Percentiles rank a stretch among this genome's conserved stretches.
Evolutionary conservation across 2,888 invertebrate genomes (phyloP).

Genomic region (Melieria crassipennis): DNA sequence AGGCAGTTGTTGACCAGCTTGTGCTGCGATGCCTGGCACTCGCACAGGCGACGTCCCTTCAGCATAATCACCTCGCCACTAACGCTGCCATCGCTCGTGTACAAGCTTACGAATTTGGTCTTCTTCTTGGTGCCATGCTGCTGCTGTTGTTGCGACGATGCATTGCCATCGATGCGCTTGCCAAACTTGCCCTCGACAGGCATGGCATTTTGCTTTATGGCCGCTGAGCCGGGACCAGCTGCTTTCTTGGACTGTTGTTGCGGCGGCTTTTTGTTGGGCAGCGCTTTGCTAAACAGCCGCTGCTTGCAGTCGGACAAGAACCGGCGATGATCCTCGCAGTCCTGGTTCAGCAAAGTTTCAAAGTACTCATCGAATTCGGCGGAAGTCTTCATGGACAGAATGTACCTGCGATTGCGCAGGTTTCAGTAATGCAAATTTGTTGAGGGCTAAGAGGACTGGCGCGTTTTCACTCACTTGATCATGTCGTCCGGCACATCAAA

Average conservation of each 20-base stretch:
- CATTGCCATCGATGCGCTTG: conserved; percentile 10
- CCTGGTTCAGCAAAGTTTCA: conserved; percentile 76
- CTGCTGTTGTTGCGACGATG: conserved; percentile 39
- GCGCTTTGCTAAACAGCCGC: conserved; percentile 66
- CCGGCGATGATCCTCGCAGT: conserved; percentile 73
- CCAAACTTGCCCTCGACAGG: conserved; percentile 20
- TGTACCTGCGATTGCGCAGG: conserved; percentile 69
- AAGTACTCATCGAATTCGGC: conserved; percentile 82
- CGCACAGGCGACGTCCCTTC: conserved; percentile 85
- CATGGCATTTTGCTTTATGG: conserved; percentile 34
- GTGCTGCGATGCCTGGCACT: conserved; percentile 93
- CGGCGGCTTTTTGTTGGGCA: conserved; percentile 46
- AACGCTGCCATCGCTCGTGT: conserved; percentile 75
- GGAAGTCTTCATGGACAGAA: conserved; percentile 76
- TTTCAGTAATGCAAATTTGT: background rate
- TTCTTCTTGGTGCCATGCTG: conserved; percentile 69
- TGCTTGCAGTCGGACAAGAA: conserved; percentile 74
- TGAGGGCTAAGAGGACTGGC: background rate
- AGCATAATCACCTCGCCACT: conserved; percentile 69
- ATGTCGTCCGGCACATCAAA: conserved; percentile 78
- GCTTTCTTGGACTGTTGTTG: conserved; percentile 39
- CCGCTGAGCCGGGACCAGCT: conserved; percentile 38
- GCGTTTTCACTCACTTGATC: conserved; percentile 69
- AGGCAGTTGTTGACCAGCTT: conserved; percentile 91
- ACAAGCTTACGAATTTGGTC: conserved; percentile 79